A percentile compares a stretch with the other conserved stretches of the same genome.
Evolutionary conservation across 2,888 invertebrate genomes (phyloP).

Genomic region (Crocallis elinguaria): DNA sequence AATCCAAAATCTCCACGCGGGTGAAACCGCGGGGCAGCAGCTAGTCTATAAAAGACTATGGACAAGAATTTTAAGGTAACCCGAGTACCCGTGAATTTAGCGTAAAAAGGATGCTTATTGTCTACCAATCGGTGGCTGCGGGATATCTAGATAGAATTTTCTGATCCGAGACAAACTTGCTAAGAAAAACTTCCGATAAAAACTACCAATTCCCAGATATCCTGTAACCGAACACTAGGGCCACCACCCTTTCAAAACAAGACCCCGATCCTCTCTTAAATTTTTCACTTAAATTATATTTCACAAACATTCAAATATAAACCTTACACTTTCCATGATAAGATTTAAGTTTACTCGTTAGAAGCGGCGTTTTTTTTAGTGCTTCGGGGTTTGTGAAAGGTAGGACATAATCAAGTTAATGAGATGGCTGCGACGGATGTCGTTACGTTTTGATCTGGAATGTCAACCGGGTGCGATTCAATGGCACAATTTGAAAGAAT

Average conservation of each 20-base stretch:
- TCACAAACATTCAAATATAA: constrained; percentile 21
- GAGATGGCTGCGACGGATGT: constrained; percentile 52
- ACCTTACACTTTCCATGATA: constrained; percentile 14
- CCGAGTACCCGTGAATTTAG: too few species aligned
- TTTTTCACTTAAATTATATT: constrained; percentile 52
- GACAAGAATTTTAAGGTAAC: too few species aligned
- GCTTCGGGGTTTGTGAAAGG: constrained; percentile 40
- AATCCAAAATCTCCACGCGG: too few species aligned
- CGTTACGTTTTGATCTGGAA: constrained; percentile 46
- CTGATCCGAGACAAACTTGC: too few species aligned
- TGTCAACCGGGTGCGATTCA: constrained; percentile 43
- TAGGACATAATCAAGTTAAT: constrained; percentile 66
- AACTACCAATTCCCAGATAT: constrained; percentile 1
- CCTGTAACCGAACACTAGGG: constrained; percentile 13
- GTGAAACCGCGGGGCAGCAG: too few species aligned
- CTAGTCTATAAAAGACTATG: too few species aligned
- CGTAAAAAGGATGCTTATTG: too few species aligned
- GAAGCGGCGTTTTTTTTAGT: constrained; percentile 23
- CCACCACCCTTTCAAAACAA: constrained; percentile 35
- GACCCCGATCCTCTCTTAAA: constrained; percentile 48
- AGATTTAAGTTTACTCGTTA: constrained; percentile 21
- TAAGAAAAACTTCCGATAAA: too few species aligned
- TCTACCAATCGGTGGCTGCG: too few species aligned
- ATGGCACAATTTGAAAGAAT: constrained; percentile 5
- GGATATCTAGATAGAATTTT: too few species aligned